phyloP scores from a whole-genome alignment of 1,140 invertebrate species.

The Protaetia brevitarsis region DNA sequence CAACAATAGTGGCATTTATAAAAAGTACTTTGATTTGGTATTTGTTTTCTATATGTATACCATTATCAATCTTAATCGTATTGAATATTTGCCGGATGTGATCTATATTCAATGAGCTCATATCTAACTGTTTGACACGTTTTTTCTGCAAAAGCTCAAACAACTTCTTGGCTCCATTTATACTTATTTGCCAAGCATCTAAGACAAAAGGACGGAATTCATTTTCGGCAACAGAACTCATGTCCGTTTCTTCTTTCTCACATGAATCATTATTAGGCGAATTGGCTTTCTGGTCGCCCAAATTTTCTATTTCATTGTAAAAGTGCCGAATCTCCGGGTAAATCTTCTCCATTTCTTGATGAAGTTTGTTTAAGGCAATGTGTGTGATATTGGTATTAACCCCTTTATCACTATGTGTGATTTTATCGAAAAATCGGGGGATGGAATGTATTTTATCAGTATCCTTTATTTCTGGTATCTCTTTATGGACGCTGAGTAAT shows the following conservation, averaged over 20 bases:
- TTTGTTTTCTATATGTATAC: neutral
- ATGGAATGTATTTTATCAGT: neutral
- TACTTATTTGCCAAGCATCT: neutral
- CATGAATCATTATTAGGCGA: too few species aligned
- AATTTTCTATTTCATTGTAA: neutral
- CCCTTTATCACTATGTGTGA: neutral
- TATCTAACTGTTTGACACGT: neutral
- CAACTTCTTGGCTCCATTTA: slow-evolving; percentile 4
- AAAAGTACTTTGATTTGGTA: neutral
- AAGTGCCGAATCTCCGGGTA: too few species aligned
- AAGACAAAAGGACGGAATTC: neutral
- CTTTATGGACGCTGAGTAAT: neutral
- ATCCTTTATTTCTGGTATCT: neutral
- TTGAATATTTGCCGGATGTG: neutral
- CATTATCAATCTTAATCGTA: neutral
- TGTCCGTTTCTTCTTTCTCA: neutral
- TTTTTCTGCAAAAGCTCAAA: slow-evolving; percentile 6
- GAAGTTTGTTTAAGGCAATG: neutral
- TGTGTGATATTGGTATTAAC: neutral
- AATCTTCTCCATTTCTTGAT: neutral
- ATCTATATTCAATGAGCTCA: neutral
- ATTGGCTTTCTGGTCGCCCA: neutral
- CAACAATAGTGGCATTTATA: neutral
- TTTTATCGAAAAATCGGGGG: neutral
- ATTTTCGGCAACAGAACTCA: neutral